A percentile compares a stretch with the other conserved stretches of the same genome.
These are phyloP conservation scores for Oceanodroma leucorhoa DNA, from an alignment of 2,797 vertebrate species.

Conservation along the genomic window DNA sequence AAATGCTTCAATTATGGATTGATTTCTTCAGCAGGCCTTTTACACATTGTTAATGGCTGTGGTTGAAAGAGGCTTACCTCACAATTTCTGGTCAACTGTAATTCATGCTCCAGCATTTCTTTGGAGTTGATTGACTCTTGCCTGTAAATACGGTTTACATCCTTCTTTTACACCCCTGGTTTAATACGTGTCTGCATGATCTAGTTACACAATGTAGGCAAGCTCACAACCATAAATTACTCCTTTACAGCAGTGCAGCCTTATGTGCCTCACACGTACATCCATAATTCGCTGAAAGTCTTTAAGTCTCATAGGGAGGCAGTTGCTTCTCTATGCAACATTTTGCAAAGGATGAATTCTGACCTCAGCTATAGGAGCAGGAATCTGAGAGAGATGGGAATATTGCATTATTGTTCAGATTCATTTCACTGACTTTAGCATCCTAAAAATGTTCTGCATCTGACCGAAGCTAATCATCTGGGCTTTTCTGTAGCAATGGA, in stretches of 20 bases:
- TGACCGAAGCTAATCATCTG: neutral
- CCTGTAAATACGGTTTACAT: neutral
- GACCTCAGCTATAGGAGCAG: neutral
- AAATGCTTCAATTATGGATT: constrained; percentile 49
- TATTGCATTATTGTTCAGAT: neutral
- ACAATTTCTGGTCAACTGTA: neutral
- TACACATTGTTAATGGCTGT: constrained; percentile 9
- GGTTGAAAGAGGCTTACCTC: constrained; percentile 16
- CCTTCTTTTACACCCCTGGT: neutral
- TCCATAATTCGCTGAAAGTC: neutral
- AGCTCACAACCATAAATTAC: neutral
- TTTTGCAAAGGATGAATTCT: neutral
- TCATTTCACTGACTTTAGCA: neutral
- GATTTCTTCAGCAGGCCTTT: constrained; percentile 41
- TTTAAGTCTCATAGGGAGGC: neutral
- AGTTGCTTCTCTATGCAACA: neutral
- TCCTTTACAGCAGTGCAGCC: neutral
- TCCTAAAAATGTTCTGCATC: neutral
- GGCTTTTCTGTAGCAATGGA: neutral
- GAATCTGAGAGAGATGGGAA: neutral
- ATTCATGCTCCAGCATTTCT: neutral
- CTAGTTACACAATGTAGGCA: neutral
- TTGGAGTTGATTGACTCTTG: neutral
- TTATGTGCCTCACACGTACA: neutral
- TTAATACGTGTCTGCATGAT: neutral